Conservation (phyloP, 2,888 invertebrate genomes). For the Lasioglossum figueresi region DNA sequence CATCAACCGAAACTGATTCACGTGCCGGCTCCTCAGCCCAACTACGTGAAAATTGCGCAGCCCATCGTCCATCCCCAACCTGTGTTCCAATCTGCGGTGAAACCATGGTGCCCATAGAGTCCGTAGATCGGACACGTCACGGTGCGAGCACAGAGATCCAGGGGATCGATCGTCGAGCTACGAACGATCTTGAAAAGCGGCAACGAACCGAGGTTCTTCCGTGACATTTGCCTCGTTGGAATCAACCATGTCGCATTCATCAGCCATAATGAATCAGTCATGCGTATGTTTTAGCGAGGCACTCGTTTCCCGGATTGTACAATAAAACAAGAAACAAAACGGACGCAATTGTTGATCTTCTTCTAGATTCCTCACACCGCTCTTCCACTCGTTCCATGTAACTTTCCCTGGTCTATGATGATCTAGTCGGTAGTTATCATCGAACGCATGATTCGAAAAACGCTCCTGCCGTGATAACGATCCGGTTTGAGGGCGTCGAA, state of each 20-base stretch:
- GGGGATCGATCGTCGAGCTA: slow-evolving; percentile 19
- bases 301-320: slow-evolving; percentile 39
- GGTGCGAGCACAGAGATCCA: slow-evolving; percentile 13
- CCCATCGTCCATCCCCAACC: slow-evolving; percentile 65
- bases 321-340: slow-evolving; percentile 55
- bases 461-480: not conserved
- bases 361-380: slow-evolving; percentile 3
- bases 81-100: slow-evolving; percentile 37
- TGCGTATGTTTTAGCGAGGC: slow-evolving; percentile 30
- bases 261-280: slow-evolving; percentile 26
- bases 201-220: not conserved
- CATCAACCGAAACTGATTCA: slow-evolving; percentile 64
- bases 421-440: not conserved
- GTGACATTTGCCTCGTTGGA: not conserved
- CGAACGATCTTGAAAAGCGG: not conserved
- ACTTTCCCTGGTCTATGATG: not conserved
- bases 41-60: slow-evolving; percentile 66
- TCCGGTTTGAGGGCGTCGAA: not conserved
- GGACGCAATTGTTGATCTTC: slow-evolving; percentile 26
- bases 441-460: not conserved
- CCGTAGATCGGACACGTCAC: not conserved
- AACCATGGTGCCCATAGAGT: slow-evolving; percentile 58
- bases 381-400: not conserved
- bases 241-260: not conserved
- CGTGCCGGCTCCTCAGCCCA: slow-evolving; percentile 55